Evolutionary conservation across 2,888 invertebrate species (phyloP), one percentile per base, ranked within the genome.

Genomic region (Ormyrus rosae): DNA sequence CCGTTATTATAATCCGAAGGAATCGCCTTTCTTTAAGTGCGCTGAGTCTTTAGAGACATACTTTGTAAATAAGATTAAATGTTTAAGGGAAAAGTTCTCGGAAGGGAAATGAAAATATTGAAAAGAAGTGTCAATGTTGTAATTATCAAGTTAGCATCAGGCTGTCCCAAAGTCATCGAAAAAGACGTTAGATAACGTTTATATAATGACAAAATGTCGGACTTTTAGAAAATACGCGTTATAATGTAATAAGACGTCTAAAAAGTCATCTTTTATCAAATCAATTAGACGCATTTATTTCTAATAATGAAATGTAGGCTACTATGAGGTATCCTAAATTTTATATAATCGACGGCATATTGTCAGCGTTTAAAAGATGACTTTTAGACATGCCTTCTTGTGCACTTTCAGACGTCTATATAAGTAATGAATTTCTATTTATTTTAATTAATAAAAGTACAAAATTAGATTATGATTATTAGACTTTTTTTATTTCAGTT

Each of bases 1-100:
- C 93, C 96, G 99, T 84, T 97, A 97, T 90, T 99, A 98, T 92
- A 99, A 99, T 92, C 97, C 98, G 81, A 96, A 96, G 89, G 98
- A 98, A 91, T 97, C 98, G 19, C 96, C 97, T 82, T 98, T 98
- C 92, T 98, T 96, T 92, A 96, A 98, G 88, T 98, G 98, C 92
- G 99, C 99, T 45, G 98, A 98, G 91, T 95, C 96, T 75, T 93
- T 99, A 83, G 99, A 99, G 92, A 96, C 96, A 81, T 98, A 96
- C 91, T 99, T 99, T 93, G 97, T 97, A 90, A 96, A 96, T 92
- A 97, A 97, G 93, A 96, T 98, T 84, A 96, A 96, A 92, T 94
- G 94, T 91, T 94, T 97, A 90, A 94, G 97, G 87, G 96, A 97
- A 92, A 96, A 95, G 91, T 93, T 96, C 89, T 95, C 94, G 87